A percentile compares a stretch with the other conserved stretches of the same genome.
Conservation (phyloP, 2,888 invertebrate species). For the Bellardia pandia region DNA sequence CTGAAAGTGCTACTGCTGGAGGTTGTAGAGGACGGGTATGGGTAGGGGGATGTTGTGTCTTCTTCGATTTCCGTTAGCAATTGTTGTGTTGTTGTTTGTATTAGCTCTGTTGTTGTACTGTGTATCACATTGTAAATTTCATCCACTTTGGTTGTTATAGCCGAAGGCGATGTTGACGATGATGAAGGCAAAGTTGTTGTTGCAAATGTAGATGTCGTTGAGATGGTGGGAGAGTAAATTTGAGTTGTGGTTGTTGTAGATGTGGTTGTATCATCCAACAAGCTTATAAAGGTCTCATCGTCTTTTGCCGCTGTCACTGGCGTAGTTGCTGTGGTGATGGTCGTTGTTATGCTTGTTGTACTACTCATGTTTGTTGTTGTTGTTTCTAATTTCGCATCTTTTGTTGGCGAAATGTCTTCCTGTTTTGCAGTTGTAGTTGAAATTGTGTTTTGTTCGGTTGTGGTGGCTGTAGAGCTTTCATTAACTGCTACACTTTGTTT, state of each 20-base stretch:
- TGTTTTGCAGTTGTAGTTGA: constrained; percentile 8
- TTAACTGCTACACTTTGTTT: constrained; percentile 57
- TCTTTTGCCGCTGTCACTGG: constrained; percentile 37
- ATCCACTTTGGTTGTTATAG: constrained; percentile 75
- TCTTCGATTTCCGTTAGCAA: constrained; percentile 47
- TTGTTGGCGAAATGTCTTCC: constrained; percentile 33
- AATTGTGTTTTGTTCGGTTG: constrained; percentile 18
- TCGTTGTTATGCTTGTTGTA: constrained; percentile 55
- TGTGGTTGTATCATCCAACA: constrained; percentile 64
- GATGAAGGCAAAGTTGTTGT: constrained; percentile 37
- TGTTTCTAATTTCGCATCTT: constrained; percentile 43
- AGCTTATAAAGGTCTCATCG: constrained; percentile 57
- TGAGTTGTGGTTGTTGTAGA: no score
- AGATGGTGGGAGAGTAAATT: no score
- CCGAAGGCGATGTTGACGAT: constrained; percentile 73
- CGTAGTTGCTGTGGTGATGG: constrained; percentile 31
- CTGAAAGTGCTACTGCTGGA: not conserved
- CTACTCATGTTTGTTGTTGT: constrained; percentile 67
- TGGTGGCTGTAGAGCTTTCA: constrained; percentile 47
- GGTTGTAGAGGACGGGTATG: not conserved
- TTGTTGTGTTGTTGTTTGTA: constrained; percentile 57
- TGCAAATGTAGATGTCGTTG: constrained; percentile 37
- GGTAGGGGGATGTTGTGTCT: constrained; percentile 7
- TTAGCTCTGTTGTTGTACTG: constrained; percentile 64
- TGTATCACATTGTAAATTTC: constrained; percentile 75